Percentiles rank a stretch among this genome's conserved stretches.
phyloP scores from a whole-genome alignment of 2,797 vertebrate species.

The Eutrigla gurnardus region DNA sequence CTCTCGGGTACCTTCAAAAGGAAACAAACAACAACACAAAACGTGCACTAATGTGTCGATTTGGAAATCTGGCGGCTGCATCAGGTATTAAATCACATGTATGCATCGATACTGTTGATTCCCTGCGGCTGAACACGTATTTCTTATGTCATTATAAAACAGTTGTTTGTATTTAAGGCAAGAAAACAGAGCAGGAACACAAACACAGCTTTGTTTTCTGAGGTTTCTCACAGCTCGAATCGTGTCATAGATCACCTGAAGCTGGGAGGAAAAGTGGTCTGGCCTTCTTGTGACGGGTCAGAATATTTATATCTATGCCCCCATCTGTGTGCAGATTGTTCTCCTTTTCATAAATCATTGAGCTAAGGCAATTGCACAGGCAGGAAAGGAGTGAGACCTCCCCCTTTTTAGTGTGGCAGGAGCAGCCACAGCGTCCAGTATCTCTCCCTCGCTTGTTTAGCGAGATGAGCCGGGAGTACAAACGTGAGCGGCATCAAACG shows the following conservation, averaged over 20 bases:
- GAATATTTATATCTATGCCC: conserved; percentile 81
- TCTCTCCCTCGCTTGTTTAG: conserved; percentile 71
- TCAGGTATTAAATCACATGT: conserved; percentile 48
- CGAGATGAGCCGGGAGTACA: conserved; percentile 63
- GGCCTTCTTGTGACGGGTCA: conserved; percentile 66
- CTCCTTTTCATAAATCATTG: conserved; percentile 84
- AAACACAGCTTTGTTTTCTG: conserved; percentile 6
- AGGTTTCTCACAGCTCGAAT: not conserved
- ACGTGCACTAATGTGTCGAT: conserved; percentile 31
- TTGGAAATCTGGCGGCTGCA: conserved; percentile 43
- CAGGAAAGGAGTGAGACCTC: conserved; percentile 68
- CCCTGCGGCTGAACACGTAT: not conserved
- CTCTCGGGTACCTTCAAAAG: conserved; percentile 24
- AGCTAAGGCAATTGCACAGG: conserved; percentile 83
- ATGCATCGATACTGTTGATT: not conserved
- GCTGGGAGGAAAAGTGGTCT: conserved; percentile 32
- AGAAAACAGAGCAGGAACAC: not conserved
- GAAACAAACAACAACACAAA: not conserved
- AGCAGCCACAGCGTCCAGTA: conserved; percentile 67
- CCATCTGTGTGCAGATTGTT: conserved; percentile 80
- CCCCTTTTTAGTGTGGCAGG: conserved; percentile 49
- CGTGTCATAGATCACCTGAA: conserved; percentile 59
- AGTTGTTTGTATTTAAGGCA: not conserved
- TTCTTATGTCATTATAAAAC: not conserved
- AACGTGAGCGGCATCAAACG: conserved; percentile 65